Evolutionary conservation across 35 echinoderm and acorn worm genomes (phyloP), one percentile per base, ranked within the genome.

Genomic region (Nesometra sesokonis): DNA sequence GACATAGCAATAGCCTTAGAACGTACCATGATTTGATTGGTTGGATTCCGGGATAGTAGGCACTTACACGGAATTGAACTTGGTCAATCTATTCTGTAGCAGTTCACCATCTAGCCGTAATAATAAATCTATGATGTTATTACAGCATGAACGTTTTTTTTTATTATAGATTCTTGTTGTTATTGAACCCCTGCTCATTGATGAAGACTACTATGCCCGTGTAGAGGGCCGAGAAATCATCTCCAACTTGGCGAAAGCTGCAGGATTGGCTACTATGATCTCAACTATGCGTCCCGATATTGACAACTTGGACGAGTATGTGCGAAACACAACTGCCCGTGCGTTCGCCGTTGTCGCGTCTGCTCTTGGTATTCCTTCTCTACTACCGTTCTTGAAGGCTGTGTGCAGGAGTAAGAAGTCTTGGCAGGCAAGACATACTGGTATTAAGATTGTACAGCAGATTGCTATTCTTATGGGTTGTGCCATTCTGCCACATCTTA

Each of bases 401-500:
- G 96, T 99, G 80, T 99, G 96, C 35, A 94, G 90, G 40, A 99
- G 96, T 79, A 99, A 99, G 92, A 99, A 99, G 86, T 99, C 96
- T 0, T 99, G 96, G 96, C 96, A 99, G 96, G 96, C 96, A 82
- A 91, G 96, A 31, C 96, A 99, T 77, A 99, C 96, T 40, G 96
- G 96, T 77, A 99, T 99, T 78, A 99, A 99, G 96, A 99, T 99
- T 47, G 96, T 99, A 30, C 96, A 99, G 90, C 96, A 99, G 90
- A 99, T 99, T 47, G 96, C 96, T 38, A 99, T 99, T 85, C 90
- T 99, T 9, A 99, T 99, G 96, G 96, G 96, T 7, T 99, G 96
- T 77, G 96, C 96, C 37, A 99, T 99, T 82, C 76, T 99, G 32
- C 96, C 96, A 32, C 96, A 99, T 87, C 82, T 99, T 3, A 89